Evolutionary conservation across 2,888 invertebrate genomes (phyloP), one percentile per base, ranked within the genome.

Genomic region (Portevinia maculata): DNA sequence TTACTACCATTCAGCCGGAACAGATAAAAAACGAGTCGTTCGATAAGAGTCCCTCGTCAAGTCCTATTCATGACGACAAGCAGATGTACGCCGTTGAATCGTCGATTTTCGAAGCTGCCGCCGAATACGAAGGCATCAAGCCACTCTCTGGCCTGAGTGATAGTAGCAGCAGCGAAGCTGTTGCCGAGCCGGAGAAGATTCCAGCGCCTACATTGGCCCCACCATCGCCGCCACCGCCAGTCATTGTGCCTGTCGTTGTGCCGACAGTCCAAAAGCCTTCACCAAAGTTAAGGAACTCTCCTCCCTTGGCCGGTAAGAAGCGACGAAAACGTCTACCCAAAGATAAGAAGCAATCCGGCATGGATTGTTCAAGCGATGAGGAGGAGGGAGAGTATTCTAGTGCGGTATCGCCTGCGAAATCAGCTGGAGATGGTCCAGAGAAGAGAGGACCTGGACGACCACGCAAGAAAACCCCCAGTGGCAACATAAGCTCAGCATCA

Each of bases 391-490:
- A 71, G n/a, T 67, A 84, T 62, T 62, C 62, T 13, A 79, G 85
- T 28, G 78, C 76, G 9, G 69, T 53, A 4, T 78, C 73, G 0
- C 75, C 86, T 1, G 59, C 84, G 1, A 78, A 85, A 8, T 50
- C 84, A 1, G 84, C 85, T 4, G 50, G 86, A 0, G 79, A 85
- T 11, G 84, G 85, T 4, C 84, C 86, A 13, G 84, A 86, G 3
- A 90, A 90, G 65, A 89, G 91, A 85, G 90, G 90, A 21, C 91
- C 91, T 21, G 91, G 92, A 30, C 88, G 91, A 60, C 92, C 91
- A 15, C 88, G 91, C n/a, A 92, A 92, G 84, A 88, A 87, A 13
- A 89, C 90, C 79, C 85, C 86, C 6, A 87, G 86, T 76, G 88
- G 87, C 17, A 88, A 88, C 69, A 75, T 88, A 4, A 88, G 88